A percentile compares a stretch with the other conserved stretches of the same genome.
phyloP scores from a whole-genome alignment of 2,797 vertebrate genomes.

The Nannoperca obscura region DNA sequence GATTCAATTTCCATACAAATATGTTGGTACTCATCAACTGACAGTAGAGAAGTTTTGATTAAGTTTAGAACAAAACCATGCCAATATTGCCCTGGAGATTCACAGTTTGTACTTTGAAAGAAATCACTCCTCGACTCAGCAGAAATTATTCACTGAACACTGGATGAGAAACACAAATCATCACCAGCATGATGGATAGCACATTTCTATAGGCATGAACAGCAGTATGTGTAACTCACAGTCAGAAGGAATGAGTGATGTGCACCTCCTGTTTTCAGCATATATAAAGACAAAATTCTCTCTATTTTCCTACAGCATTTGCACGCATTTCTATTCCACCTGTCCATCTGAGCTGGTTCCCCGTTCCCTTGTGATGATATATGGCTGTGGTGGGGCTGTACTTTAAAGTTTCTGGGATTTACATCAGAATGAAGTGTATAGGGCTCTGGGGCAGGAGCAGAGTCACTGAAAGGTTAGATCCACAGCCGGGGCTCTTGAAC shows the following conservation, averaged over 20 bases:
- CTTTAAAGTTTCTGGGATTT: conserved; percentile 60
- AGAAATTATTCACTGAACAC: conserved; percentile 34
- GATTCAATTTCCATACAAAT: not conserved
- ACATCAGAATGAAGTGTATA: conserved; percentile 41
- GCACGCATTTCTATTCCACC: conserved; percentile 39
- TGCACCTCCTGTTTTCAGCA: conserved; percentile 30
- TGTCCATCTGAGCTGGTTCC: conserved; percentile 12
- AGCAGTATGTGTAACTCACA: conserved; percentile 24
- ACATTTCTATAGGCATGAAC: conserved; percentile 25
- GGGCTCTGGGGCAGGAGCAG: conserved; percentile 31
- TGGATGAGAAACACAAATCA: conserved; percentile 47
- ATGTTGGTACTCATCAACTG: too few relatives aligned
- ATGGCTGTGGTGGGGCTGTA: conserved; percentile 22
- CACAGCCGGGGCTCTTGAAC: conserved; percentile 14
- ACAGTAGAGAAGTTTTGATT: too few relatives aligned
- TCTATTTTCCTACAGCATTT: conserved; percentile 33
- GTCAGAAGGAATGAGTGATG: conserved; percentile 46
- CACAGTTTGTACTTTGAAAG: conserved; percentile 7
- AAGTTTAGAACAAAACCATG: not conserved
- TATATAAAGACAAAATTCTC: conserved; percentile 23
- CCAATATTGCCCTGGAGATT: conserved; percentile 3
- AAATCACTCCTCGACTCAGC: conserved; percentile 4
- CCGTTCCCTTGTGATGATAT: conserved; percentile 23
- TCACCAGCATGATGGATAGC: conserved; percentile 38
- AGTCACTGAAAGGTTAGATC: conserved; percentile 58